phyloP scores from a whole-genome alignment of 2,888 invertebrate genomes.

The Oligia fasciuncula region DNA sequence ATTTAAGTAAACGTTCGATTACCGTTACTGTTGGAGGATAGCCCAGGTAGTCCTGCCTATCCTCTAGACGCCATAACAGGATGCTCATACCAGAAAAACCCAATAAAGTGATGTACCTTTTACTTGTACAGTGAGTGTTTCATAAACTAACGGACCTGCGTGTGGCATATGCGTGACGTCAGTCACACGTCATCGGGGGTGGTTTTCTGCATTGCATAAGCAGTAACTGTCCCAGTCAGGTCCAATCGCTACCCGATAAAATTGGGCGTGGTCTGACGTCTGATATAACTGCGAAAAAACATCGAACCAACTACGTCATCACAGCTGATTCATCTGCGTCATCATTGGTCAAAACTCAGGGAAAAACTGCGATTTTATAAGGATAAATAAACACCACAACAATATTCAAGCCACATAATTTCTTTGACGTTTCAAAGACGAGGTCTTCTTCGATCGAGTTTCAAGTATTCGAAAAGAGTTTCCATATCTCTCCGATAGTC shows the following conservation, averaged over 20 bases:
- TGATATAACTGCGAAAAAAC: neutral
- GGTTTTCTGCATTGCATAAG: neutral
- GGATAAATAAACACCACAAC: conserved; percentile 33
- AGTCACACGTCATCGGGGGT: conserved; percentile 24
- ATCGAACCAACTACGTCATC: conserved; percentile 25
- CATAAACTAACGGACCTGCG: too few species aligned
- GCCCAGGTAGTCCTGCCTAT: neutral
- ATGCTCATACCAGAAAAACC: conserved; percentile 7
- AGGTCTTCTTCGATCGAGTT: conserved; percentile 45
- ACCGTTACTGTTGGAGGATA: neutral
- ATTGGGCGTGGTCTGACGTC: conserved; percentile 31
- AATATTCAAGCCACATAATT: conserved; percentile 16
- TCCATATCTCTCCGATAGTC: conserved; percentile 38
- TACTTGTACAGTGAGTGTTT: neutral
- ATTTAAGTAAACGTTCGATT: neutral
- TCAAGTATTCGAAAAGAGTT: conserved; percentile 33
- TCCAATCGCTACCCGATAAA: conserved; percentile 24
- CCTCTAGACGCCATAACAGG: too few species aligned
- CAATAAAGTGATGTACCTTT: conserved; percentile 1
- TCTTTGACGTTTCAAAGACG: conserved; percentile 30
- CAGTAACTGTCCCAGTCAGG: neutral
- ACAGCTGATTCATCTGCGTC: conserved; percentile 19
- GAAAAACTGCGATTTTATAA: conserved; percentile 13
- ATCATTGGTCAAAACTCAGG: neutral
- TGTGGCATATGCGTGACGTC: conserved; percentile 4